phyloP scores from a whole-genome alignment of 2,797 vertebrate genomes.

The Lepidocolaptes lacrymiger region DNA sequence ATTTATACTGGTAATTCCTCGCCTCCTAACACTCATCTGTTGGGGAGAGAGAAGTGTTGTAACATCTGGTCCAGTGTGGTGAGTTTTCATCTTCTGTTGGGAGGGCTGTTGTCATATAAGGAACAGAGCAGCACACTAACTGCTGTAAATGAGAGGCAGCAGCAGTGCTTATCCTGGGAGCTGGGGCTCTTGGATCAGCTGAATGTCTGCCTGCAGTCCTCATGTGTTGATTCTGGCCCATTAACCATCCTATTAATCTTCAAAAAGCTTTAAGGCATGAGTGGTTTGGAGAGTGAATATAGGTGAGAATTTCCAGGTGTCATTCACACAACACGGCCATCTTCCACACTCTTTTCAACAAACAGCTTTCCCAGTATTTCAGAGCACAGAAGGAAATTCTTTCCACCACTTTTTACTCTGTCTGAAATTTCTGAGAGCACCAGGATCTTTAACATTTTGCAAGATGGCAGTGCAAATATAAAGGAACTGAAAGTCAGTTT shows the following conservation, averaged over 20 bases:
- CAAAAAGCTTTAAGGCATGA: conserved; percentile 26
- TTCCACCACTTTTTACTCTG: not conserved
- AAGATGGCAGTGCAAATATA: not conserved
- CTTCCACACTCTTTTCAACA: not conserved
- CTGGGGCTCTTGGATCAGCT: not conserved
- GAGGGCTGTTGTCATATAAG: conserved; percentile 49
- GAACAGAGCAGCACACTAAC: conserved; percentile 16
- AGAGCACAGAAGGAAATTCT: conserved; percentile 32
- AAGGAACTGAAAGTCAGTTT: not conserved
- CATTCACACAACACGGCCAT: conserved; percentile 26
- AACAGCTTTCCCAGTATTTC: not conserved
- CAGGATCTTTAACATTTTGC: conserved; percentile 9
- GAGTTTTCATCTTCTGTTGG: conserved; percentile 50
- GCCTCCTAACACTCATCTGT: conserved; percentile 34
- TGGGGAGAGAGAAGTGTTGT: not conserved
- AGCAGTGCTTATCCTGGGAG: conserved; percentile 33
- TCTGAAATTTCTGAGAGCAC: conserved; percentile 3
- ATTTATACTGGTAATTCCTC: conserved; percentile 30
- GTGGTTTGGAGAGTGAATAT: not conserved
- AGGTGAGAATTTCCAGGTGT: conserved; percentile 63
- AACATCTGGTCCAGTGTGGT: conserved; percentile 53
- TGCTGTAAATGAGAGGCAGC: conserved; percentile 31
- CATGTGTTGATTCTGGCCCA: conserved; percentile 56
- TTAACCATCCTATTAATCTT: conserved; percentile 57
- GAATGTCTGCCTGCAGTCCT: conserved; percentile 10